Evolutionary conservation across 2,113 vertebrate species (phyloP).

Genomic region (Cercocebus atys): DNA sequence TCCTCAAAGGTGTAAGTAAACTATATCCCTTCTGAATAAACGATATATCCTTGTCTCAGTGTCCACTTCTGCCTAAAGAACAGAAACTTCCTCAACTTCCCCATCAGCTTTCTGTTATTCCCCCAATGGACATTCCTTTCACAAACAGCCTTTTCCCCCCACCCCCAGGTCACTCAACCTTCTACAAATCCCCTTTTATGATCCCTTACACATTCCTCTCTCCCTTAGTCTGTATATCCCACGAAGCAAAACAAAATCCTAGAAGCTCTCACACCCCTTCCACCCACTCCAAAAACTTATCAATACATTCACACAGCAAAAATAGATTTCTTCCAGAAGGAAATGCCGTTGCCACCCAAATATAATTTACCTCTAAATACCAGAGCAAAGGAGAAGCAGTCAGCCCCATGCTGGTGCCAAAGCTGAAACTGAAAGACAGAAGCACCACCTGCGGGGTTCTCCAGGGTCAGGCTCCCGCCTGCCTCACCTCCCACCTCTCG

Average conservation of each 20-base stretch:
- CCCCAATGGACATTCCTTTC: background rate
- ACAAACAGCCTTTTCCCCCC: background rate
- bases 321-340: slow-evolving; percentile 55
- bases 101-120: background rate
- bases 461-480: background rate
- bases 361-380: slow-evolving; percentile 10
- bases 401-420: background rate
- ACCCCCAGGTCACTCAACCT: background rate
- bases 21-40: background rate
- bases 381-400: background rate
- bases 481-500: background rate
- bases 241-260: slow-evolving; percentile 54
- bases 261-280: slow-evolving; percentile 30
- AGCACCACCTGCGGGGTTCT: background rate
- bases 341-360: background rate
- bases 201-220: background rate
- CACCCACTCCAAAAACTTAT: background rate
- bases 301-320: slow-evolving; percentile 8
- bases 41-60: background rate
- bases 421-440: background rate
- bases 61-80: background rate
- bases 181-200: background rate
- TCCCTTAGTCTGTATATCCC: background rate
- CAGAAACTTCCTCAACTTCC: background rate
- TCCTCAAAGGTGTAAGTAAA: too few species aligned